phyloP scores from a whole-genome alignment of 2,113 vertebrate species.

The Cisticola juncidis region DNA sequence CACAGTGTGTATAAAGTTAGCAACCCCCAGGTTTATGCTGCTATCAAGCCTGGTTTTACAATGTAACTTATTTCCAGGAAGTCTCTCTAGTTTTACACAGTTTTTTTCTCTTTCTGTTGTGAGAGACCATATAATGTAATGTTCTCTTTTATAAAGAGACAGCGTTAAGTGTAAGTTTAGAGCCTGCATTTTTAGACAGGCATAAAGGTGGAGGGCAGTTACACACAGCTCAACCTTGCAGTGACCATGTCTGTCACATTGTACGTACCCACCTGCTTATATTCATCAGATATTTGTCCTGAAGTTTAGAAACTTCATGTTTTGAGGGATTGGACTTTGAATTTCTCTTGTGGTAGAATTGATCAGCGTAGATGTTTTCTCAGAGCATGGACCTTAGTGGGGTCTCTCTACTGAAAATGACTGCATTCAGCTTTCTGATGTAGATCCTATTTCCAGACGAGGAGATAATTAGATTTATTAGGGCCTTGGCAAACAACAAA shows the following conservation, averaged over 20 bases:
- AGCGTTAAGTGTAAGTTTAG: background rate
- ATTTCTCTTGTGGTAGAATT: background rate
- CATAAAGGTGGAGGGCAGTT: background rate
- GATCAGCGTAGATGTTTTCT: background rate
- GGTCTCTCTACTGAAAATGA: background rate
- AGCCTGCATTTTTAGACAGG: background rate
- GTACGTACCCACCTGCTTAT: background rate
- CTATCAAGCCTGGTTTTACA: background rate
- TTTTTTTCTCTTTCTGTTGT: background rate
- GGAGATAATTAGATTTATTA: background rate
- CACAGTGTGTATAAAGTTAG: background rate
- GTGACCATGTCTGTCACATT: accelerated
- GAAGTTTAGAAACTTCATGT: background rate
- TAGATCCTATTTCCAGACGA: background rate
- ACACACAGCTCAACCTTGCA: background rate
- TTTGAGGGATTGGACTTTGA: background rate
- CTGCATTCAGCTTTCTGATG: background rate
- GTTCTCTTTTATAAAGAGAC: background rate
- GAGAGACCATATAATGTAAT: background rate
- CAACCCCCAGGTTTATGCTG: background rate
- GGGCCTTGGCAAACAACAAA: background rate
- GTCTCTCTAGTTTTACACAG: background rate
- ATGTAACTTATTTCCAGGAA: background rate
- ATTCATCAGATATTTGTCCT: background rate
- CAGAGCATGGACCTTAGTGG: background rate